A percentile compares a stretch with the other conserved stretches of the same genome.
Evolutionary conservation across 92 coral and sea anemone species (phyloP).

Genomic region (Nematostella vectensis): DNA sequence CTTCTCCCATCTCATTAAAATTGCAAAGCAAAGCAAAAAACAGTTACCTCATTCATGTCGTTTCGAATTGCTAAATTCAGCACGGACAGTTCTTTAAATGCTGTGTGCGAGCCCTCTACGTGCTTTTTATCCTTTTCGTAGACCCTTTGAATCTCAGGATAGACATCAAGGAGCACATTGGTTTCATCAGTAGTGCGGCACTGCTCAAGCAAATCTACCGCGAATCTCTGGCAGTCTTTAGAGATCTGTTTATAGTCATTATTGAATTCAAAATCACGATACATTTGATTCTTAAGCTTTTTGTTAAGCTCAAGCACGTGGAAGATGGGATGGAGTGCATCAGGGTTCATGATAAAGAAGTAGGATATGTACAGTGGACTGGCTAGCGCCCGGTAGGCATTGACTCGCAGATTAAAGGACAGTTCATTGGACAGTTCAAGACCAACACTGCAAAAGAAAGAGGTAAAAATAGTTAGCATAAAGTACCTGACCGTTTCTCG

Average conservation of each 20-base stretch:
- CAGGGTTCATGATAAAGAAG: conserved; percentile 16
- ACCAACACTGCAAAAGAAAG: neutral
- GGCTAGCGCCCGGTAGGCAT: conserved; percentile 48
- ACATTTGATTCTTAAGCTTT: conserved; percentile 19
- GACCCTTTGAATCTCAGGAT: conserved; percentile 10
- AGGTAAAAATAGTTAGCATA: neutral
- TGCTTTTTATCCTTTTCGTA: conserved; percentile 10
- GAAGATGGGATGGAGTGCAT: conserved; percentile 35
- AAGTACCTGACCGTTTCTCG: too few species aligned
- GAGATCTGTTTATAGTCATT: conserved; percentile 33
- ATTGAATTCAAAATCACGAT: conserved; percentile 36
- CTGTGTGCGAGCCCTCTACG: conserved; percentile 13
- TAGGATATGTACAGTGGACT: conserved; percentile 46
- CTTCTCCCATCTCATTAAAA: too few species aligned
- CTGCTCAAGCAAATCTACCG: conserved; percentile 44
- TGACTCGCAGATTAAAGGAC: conserved; percentile 27
- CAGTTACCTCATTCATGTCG: conserved; percentile 26
- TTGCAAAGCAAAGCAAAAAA: too few species aligned
- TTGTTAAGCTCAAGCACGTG: conserved; percentile 24
- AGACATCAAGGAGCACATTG: conserved; percentile 32
- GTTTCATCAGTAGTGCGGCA: conserved; percentile 48
- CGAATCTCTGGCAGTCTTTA: conserved; percentile 31
- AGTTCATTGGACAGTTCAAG: conserved; percentile 1
- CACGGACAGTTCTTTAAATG: conserved; percentile 24
- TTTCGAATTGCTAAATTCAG: conserved; percentile 39